These are phyloP conservation scores for Macrotrachela quadricornifera DNA, from an alignment of 1,140 invertebrate genomes.

Conservation along the genomic window DNA sequence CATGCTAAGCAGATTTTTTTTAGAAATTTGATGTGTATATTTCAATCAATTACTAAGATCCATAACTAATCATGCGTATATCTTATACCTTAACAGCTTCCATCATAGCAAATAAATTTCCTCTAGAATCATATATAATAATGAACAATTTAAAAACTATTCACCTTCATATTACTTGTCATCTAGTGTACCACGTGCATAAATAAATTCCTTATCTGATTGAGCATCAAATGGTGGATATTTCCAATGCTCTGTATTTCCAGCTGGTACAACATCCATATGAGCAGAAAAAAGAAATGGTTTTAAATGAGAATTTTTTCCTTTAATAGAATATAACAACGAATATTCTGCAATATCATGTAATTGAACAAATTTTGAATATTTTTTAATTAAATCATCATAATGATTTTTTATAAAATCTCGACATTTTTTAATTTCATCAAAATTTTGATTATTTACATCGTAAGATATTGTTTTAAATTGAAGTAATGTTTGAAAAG, in stretches of 20 bases:
- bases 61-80: too few relatives aligned
- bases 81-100: background rate
- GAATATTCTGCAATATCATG: constrained; percentile 32
- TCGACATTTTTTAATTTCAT: background rate
- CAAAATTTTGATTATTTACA: background rate
- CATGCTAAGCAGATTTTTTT: too few relatives aligned
- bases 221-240: constrained; percentile 34
- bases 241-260: constrained; percentile 27
- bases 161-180: background rate
- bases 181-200: constrained; percentile 27
- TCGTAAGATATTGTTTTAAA: constrained; percentile 4
- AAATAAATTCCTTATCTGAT: constrained; percentile 33
- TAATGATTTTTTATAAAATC: background rate
- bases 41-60: too few relatives aligned
- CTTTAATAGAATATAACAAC: constrained; percentile 31
- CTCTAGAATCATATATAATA: too few relatives aligned
- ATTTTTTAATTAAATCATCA: background rate
- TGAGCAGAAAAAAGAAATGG: constrained; percentile 37
- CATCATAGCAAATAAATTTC: background rate
- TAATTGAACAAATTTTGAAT: background rate
- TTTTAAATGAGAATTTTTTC: constrained; percentile 21
- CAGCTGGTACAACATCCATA: constrained; percentile 39
- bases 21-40: too few relatives aligned
- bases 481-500: background rate
- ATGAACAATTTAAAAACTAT: too few relatives aligned